Percentiles rank a stretch among this genome's conserved stretches.
Evolutionary conservation across 2,797 vertebrate genomes (phyloP).

Genomic region (Mormyrus proboscirostris): DNA sequence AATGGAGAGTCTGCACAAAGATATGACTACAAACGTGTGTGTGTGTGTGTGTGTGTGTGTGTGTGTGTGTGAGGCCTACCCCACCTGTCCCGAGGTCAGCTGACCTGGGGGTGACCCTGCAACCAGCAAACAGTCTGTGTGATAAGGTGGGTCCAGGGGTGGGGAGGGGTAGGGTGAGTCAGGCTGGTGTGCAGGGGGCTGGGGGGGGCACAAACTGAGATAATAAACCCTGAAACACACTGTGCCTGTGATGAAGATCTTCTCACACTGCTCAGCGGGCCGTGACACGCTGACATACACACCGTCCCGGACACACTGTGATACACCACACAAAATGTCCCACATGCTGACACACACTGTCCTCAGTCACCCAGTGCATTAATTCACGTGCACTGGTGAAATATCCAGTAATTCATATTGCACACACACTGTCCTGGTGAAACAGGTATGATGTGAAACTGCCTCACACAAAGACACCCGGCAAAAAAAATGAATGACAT

Average conservation of each 20-base stretch:
- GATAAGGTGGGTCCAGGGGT: conserved; percentile 13
- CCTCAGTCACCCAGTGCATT: neutral
- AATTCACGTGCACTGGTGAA: neutral
- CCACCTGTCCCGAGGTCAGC: conserved; percentile 5
- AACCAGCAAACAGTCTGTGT: conserved; percentile 16
- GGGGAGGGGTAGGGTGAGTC: neutral
- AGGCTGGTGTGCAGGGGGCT: neutral
- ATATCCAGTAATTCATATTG: neutral
- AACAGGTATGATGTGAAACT: neutral
- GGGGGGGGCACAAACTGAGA: conserved; percentile 10
- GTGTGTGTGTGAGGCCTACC: neutral
- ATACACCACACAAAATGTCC: neutral
- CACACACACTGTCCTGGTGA: neutral
- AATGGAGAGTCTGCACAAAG: neutral
- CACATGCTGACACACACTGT: neutral
- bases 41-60: neutral
- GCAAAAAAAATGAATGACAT: neutral
- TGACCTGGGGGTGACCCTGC: conserved; percentile 15
- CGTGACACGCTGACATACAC: neutral
- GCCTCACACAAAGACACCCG: neutral
- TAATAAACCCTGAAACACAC: conserved; percentile 2
- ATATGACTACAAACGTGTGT: neutral
- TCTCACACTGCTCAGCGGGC: neutral
- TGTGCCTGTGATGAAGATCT: neutral
- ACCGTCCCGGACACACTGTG: neutral